Evolutionary conservation across 2,797 vertebrate species (phyloP).

Genomic region (Eospalax fontanierii): DNA sequence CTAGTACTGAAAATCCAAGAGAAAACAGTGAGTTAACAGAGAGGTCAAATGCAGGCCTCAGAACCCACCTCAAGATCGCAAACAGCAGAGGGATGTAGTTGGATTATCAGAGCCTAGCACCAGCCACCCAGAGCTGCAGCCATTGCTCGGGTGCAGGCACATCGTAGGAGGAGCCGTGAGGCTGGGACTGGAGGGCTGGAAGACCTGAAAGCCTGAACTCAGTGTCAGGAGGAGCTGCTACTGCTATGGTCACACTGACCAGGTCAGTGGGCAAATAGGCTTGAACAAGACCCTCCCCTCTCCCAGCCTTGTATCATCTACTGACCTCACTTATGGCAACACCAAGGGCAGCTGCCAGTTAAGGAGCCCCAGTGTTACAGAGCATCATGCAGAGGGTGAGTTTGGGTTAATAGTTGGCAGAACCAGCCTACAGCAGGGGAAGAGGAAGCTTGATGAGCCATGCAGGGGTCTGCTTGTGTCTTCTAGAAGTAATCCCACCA

Average conservation of each 20-base stretch:
- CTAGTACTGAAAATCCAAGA: background rate
- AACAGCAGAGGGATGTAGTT: background rate
- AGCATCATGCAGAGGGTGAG: no score
- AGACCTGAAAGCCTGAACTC: background rate
- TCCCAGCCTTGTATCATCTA: background rate
- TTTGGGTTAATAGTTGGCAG: background rate
- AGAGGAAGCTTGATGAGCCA: background rate
- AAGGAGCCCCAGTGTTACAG: background rate
- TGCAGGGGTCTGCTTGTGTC: no score
- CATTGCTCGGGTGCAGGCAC: background rate
- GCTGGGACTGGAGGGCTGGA: background rate
- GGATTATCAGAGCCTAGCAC: background rate
- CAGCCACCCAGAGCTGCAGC: background rate
- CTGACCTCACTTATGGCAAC: background rate
- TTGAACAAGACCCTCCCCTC: background rate
- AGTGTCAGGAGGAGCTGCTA: background rate
- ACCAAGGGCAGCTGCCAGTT: background rate
- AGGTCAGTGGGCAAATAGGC: background rate
- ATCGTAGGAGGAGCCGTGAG: rapidly evolving
- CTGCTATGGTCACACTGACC: background rate
- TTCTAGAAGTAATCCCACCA: no score
- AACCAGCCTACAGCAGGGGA: no score
- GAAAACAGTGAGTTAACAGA: background rate
- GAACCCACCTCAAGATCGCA: background rate
- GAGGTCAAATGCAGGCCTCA: background rate